These are phyloP conservation scores for Meghimatium bilineatum DNA, from an alignment of 2,888 invertebrate species.

Conservation along the genomic window DNA sequence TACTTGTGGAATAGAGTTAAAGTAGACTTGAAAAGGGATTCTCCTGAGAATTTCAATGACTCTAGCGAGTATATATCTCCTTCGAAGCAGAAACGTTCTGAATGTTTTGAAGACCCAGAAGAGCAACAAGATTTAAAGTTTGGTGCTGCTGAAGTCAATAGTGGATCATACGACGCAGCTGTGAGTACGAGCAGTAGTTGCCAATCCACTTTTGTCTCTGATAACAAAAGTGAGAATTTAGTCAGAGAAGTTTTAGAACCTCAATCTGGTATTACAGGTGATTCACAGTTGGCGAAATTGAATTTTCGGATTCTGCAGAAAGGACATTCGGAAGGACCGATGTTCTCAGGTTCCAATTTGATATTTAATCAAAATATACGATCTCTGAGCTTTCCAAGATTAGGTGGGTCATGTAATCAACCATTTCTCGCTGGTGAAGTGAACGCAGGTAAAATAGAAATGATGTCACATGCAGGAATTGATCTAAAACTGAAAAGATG, in stretches of 20 bases:
- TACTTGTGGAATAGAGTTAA: too few species aligned
- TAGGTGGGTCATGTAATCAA: not conserved
- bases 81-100: not conserved
- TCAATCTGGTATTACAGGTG: too few species aligned
- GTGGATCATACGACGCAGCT: not conserved
- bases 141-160: not conserved
- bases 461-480: not conserved
- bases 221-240: not conserved
- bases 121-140: not conserved
- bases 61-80: not conserved
- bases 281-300: not conserved
- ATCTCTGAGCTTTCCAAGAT: not conserved
- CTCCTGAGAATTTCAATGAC: not conserved
- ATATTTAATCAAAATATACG: not conserved
- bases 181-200: not conserved
- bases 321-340: too few species aligned
- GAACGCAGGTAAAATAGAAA: too few species aligned
- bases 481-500: not conserved
- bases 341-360: too few species aligned
- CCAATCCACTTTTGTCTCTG: not conserved
- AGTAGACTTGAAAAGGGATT: not conserved
- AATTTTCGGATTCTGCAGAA: not conserved
- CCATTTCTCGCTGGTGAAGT: not conserved
- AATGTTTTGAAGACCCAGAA: not conserved
- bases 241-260: too few species aligned